A percentile compares a stretch with the other conserved stretches of the same genome.
These are phyloP conservation scores for Acanthosepion esculentum DNA, from an alignment of 2,888 invertebrate genomes.

Conservation along the genomic window DNA sequence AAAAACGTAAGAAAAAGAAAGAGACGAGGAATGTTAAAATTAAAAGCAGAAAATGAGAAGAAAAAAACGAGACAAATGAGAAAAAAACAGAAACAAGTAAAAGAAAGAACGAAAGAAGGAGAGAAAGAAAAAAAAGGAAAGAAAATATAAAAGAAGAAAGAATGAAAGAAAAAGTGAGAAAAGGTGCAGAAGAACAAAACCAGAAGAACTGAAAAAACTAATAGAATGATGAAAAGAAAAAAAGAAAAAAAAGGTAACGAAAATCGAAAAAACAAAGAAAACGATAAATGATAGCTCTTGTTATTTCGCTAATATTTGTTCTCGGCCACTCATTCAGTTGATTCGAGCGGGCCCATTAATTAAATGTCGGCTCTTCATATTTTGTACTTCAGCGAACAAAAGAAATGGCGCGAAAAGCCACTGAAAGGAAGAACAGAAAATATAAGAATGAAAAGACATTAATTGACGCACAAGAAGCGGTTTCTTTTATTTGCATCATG, in stretches of 20 bases:
- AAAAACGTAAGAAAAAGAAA: no score
- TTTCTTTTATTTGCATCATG: neutral
- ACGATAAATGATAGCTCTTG: neutral
- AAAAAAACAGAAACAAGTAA: neutral
- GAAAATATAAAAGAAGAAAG: neutral
- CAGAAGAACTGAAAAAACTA: neutral
- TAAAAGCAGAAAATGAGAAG: neutral
- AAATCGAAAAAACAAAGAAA: neutral
- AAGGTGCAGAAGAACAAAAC: neutral
- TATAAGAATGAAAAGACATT: neutral
- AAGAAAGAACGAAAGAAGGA: neutral
- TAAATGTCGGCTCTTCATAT: neutral
- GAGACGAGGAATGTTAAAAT: no score
- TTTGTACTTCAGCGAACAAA: neutral
- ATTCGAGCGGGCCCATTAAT: neutral
- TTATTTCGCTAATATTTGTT: neutral
- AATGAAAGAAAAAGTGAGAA: neutral
- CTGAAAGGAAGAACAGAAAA: neutral
- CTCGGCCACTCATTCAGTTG: neutral
- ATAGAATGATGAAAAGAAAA: no score
- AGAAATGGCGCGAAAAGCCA: neutral
- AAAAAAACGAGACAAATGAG: neutral
- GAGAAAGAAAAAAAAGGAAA: neutral
- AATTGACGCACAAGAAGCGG: neutral
- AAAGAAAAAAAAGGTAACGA: neutral